Base-by-base conservation (phyloP, 2,113 vertebrate species). In the Myotis yumanensis region DNA sequence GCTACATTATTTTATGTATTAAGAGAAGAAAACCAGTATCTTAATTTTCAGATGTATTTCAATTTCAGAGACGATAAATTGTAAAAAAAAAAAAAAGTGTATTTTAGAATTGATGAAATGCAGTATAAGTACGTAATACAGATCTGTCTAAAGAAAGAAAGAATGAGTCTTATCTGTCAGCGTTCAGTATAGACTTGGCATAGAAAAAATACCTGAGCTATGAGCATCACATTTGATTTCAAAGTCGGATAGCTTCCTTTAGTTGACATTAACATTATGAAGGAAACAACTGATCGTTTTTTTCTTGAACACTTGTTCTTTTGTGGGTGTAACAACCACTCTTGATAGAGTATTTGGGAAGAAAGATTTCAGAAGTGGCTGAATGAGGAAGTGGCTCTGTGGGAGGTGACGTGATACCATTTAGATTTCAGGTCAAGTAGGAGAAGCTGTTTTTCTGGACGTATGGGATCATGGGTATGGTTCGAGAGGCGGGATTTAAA, bases 301-400 rank as follows among this genome's bases (percentile, higher is more conserved):
- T 94, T 88, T 46, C 71, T 83, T 68, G 69, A 91, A 62, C 11
- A 14, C 32, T 80, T 86, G 69, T 89, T 25, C 71, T 62, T 91
- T 75, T 15, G 11, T 81, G 46, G 10, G 23, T 54, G 1, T 69
- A 20, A 43, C 2, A 43, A 32, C 64, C 37, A 20, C 54, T 54
- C 32, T 71, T 48, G 17, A 48, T 46, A n/a, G 57, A 68, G 17
- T 37, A 66, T 72, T 35, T 12, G 64, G 54, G 48, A 35, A 35
- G 62, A 51, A 30, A 79, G 37, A 93, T 48, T 90, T 84, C 59
- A n/a, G 22, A 79, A 82, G 71, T 90, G 66, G 46, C 40, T 76
- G 64, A 79, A n/a, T 20, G 12, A 35, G 25, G 32, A 82, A 69
- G 11, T 54, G 23, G 71, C 11, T 30, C 17, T 40, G 0, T 35